Evolutionary conservation across 2,113 vertebrate species (phyloP), one percentile per base, ranked within the genome.

Genomic region (Callospermophilus lateralis): DNA sequence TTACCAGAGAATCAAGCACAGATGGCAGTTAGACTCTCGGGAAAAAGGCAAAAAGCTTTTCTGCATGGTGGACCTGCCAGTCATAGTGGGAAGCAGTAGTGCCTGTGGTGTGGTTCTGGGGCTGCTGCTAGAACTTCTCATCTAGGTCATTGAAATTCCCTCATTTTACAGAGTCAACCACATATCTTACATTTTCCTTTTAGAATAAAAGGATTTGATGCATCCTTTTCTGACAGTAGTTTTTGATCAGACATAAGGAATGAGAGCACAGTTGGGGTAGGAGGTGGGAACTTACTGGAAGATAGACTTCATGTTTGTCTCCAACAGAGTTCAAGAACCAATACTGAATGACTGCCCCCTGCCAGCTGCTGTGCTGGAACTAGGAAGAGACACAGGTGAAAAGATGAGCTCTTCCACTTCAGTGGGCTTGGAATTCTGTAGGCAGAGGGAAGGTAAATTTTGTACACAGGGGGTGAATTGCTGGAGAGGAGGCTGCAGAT

Each of bases 161-260:
- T 70, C 61, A 8, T 72, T 83, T 86, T 91, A 24, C 37, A 81
- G 42, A 26, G 9, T 45, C 63, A 53, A 1, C 53, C 70, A 26
- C 15, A 0, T 68, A 70, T 20, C 63, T 85, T 8, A 78, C 74
- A 7, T 83, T 72, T 77, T 67, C 63, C 70, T 83, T 92, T 87
- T 67, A 55, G 24, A 58, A 34, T 48, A 26, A 89, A 86, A 8
- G 15, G 65, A 8, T 72, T 94, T 84, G 53, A 53, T 34, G 10
- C 53, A 32, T 68, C 32, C 92, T 88, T 83, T 89, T 39, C 53
- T 51, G 70, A 51, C 3, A 13, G n/a, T 97, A 94, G 65, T 86
- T 89, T 95, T 90, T 68, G 39, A 72, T 53, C n/a, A 72, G 61
- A 34, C 53, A 4, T 1, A 48, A 89, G 65, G 65, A 51, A 8